Conservation (phyloP, 2,888 invertebrate species). For the Colostygia pectinataria region DNA sequence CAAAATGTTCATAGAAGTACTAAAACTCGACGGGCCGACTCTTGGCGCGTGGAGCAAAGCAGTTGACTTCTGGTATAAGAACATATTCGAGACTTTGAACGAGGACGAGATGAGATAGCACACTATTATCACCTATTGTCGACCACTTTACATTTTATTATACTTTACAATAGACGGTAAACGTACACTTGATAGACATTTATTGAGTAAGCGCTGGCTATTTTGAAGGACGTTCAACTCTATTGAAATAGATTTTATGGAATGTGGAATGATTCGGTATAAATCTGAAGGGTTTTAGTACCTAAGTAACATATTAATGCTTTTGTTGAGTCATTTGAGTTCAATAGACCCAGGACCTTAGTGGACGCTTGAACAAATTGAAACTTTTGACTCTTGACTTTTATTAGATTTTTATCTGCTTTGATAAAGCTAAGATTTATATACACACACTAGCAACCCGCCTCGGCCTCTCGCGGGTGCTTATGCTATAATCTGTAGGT, state of each 20-base stretch:
- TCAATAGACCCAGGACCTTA: too few relatives aligned
- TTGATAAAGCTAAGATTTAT: too few relatives aligned
- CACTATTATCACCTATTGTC: conserved; percentile 30
- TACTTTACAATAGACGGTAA: conserved; percentile 16
- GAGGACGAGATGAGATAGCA: conserved; percentile 44
- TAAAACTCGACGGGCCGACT: conserved; percentile 61
- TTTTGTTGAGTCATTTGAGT: too few relatives aligned
- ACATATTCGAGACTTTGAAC: conserved; percentile 65
- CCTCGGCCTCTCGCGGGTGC: too few relatives aligned
- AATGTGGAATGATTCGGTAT: too few relatives aligned
- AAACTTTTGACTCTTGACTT: too few relatives aligned
- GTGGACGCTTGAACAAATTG: too few relatives aligned
- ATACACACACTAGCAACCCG: too few relatives aligned
- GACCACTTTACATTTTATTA: conserved; percentile 29
- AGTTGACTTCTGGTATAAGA: conserved; percentile 74
- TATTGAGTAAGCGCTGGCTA: background rate
- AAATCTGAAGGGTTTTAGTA: too few relatives aligned
- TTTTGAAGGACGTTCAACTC: conserved; percentile 9
- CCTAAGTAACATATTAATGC: too few relatives aligned
- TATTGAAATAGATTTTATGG: conserved; percentile 1
- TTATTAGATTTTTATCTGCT: too few relatives aligned
- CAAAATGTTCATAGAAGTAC: conserved; percentile 71
- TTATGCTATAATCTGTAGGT: too few relatives aligned
- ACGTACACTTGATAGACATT: conserved; percentile 20
- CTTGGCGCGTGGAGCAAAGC: conserved; percentile 72